phyloP scores from a whole-genome alignment of 2,113 vertebrate species.

The Rutilus rutilus region DNA sequence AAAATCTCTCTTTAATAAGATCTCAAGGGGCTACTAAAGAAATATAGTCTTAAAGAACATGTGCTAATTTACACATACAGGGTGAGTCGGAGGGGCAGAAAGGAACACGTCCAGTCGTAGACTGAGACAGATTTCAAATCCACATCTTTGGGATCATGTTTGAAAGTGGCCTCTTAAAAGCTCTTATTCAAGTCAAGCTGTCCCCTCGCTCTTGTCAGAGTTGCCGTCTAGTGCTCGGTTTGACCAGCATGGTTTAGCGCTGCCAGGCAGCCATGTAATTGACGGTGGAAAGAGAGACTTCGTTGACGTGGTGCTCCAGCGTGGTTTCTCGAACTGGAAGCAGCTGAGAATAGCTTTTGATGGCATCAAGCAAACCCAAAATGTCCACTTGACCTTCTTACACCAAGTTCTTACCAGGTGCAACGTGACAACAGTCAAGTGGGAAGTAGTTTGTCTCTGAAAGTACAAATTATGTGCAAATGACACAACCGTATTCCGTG shows the following conservation, averaged over 20 bases:
- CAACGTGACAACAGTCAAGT: not conserved
- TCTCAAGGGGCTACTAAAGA: constrained; percentile 64
- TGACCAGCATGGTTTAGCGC: not conserved
- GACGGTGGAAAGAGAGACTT: not conserved
- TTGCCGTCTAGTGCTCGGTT: not conserved
- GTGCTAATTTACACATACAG: constrained; percentile 27
- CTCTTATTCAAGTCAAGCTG: not conserved
- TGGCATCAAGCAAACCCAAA: not conserved
- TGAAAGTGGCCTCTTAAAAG: constrained; percentile 10
- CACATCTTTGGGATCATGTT: constrained; percentile 12
- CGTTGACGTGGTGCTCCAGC: not conserved
- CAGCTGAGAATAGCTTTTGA: not conserved
- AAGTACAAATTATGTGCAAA: not conserved
- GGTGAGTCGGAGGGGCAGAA: not conserved
- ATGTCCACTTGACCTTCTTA: not conserved
- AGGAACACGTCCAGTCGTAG: constrained; percentile 1
- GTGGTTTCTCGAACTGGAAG: not conserved
- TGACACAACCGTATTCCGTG: not conserved
- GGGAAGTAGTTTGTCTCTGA: not conserved
- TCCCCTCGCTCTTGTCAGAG: not conserved
- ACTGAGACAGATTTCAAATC: constrained; percentile 14
- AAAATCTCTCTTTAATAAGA: constrained; percentile 72
- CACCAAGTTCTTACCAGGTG: not conserved
- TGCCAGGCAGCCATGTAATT: not conserved
- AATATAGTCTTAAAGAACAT: constrained; percentile 47